Evolutionary conservation across 2,113 vertebrate genomes (phyloP), one percentile per base, ranked within the genome.

Genomic region (Toxotes jaculatrix): DNA sequence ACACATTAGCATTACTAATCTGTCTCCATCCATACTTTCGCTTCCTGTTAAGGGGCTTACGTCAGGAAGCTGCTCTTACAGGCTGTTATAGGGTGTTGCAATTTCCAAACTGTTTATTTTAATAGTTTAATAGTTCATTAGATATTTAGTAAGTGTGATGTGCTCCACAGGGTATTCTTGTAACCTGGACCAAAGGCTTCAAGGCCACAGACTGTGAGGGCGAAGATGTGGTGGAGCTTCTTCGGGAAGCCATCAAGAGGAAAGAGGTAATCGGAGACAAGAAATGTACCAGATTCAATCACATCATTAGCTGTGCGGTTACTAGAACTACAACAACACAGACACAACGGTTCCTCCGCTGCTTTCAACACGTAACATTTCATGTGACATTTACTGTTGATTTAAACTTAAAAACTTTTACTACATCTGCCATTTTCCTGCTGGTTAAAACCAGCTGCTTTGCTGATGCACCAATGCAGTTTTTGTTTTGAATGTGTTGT

Each of bases 141-240:
- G 31, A 10, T 4, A 32, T 59, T n/a, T 12, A 34, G 3, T 27
- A 4, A 65, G 47, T 23, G 23, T 11, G 1, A 0, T 76, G 69
- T 77, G 43, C 27, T 66, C 45, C 75, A 74, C 91, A 99, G 98
- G 98, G 98, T 27, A 97, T 97, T 73, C 95, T 99, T 34, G 93
- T 99, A 47, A 99, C 96, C 8, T 99, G 98, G 98, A 99, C 98
- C 74, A 99, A 99, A 93, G 98, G 98, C 36, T 99, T 99, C 90
- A 99, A 98, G 92, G 96, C 98, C 47, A 98, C 97, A 4, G 97
- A 99, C 92, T 99, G 98, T 0, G 98, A 98, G 93, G 98, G 98
- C 3, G 96, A 98, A 21, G 97, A 99, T 12, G 97, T 99, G 14
- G 98, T 96, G 19, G 95, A 95, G 84, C 96, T 99, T 68, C 95